Evolutionary conservation across 2,797 vertebrate genomes (phyloP).

Genomic region (Argentina silus): DNA sequence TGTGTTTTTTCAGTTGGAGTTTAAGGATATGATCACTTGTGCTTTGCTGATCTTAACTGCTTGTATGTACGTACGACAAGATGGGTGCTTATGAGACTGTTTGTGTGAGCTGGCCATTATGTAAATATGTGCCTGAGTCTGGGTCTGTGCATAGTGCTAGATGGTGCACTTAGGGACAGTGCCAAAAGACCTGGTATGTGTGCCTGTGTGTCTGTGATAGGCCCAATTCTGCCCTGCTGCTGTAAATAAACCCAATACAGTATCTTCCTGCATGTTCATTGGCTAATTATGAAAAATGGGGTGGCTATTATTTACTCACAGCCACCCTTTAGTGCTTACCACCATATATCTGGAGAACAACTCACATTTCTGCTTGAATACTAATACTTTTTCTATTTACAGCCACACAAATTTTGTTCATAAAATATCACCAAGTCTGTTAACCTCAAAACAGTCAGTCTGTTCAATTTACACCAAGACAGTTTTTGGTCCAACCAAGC

Average conservation of each 20-base stretch:
- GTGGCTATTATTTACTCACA: slow-evolving; percentile 51
- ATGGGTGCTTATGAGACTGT: slow-evolving; percentile 4
- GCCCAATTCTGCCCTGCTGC: slow-evolving; percentile 20
- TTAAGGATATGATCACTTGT: slow-evolving; percentile 34
- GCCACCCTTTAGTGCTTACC: slow-evolving; percentile 25
- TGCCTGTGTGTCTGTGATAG: not conserved
- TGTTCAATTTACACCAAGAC: slow-evolving; percentile 64
- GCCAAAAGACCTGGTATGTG: not conserved
- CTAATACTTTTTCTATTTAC: not conserved
- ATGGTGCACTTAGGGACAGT: not conserved
- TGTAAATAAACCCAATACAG: slow-evolving; percentile 64
- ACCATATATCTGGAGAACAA: slow-evolving; percentile 48
- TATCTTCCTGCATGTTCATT: slow-evolving; percentile 75
- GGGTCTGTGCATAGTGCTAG: not conserved
- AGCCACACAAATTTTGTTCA: not conserved
- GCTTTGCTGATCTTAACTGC: slow-evolving; percentile 1
- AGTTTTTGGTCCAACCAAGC: slow-evolving; percentile 61
- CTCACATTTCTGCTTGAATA: slow-evolving; percentile 34
- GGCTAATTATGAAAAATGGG: slow-evolving; percentile 75
- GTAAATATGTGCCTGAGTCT: not conserved
- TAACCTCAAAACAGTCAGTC: slow-evolving; percentile 61
- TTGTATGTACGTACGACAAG: no score
- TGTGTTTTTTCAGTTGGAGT: slow-evolving; percentile 31
- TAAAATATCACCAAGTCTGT: slow-evolving; percentile 39
- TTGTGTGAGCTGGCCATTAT: not conserved